Conservation (phyloP, 2,797 vertebrate genomes). For the Chaunax sp. region DNA sequence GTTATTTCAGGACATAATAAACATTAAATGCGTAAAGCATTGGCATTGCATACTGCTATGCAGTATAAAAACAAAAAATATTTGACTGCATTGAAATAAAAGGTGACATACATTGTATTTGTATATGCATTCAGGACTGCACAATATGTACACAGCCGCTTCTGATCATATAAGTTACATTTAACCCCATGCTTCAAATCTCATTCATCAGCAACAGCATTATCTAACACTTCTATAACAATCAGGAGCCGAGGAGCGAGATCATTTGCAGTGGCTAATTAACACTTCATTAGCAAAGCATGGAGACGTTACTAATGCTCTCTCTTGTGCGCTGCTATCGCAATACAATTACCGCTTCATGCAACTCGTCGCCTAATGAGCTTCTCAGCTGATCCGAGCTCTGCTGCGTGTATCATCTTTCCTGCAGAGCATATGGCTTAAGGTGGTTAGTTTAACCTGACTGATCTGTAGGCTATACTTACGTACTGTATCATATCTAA, state of each 20-base stretch:
- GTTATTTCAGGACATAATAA: slow-evolving; percentile 4
- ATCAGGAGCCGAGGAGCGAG: slow-evolving; percentile 37
- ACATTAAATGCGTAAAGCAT: slow-evolving; percentile 16
- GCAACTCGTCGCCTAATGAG: slow-evolving; percentile 50
- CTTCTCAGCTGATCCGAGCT: slow-evolving; percentile 42
- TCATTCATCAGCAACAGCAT: slow-evolving; percentile 33
- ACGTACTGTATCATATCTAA: slow-evolving; percentile 59
- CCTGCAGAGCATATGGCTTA: slow-evolving; percentile 53
- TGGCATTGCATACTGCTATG: slow-evolving; percentile 12
- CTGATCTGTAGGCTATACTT: slow-evolving; percentile 37
- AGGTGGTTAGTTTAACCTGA: slow-evolving; percentile 48
- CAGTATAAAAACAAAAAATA: neutral
- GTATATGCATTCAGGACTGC: slow-evolving; percentile 24
- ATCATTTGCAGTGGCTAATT: slow-evolving; percentile 55
- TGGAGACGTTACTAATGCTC: slow-evolving; percentile 37
- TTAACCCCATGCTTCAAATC: slow-evolving; percentile 4
- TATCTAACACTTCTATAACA: slow-evolving; percentile 45
- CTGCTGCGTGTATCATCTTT: slow-evolving; percentile 47
- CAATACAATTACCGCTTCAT: slow-evolving; percentile 54
- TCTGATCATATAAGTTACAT: slow-evolving; percentile 18
- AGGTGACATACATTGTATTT: neutral
- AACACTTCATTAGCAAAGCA: slow-evolving; percentile 64
- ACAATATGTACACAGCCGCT: slow-evolving; percentile 20
- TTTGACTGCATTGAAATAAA: slow-evolving; percentile 23
- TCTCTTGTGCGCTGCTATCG: slow-evolving; percentile 6